Base-by-base conservation (phyloP, 1,140 invertebrate species). In the Chymomyza costata region DNA sequence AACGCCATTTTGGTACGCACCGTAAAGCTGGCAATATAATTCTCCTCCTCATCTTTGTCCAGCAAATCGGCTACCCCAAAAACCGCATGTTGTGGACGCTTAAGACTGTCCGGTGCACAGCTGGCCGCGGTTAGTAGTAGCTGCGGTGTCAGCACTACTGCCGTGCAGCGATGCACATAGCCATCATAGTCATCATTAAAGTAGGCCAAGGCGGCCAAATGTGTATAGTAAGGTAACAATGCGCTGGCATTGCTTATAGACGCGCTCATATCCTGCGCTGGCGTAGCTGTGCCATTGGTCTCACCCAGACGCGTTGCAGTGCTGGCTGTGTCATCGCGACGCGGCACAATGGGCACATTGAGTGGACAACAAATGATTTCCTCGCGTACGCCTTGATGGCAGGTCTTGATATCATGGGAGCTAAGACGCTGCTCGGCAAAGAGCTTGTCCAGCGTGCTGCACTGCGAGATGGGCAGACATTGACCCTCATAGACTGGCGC, bases 361-460 rank as follows among this genome's bases (percentile, higher is more conserved):
- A 18, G 21, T 25, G 71, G 71, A 14, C 71, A 78, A 25, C 71
- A 78, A 8, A 78, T 78, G 44, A 78, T 67, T 54, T 78, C 71
- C 54, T 78, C 71, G 2, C 16, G 7, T 10, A 54, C 57, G 11
- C 71, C 71, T 1, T 34, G 25, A 1, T 50, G 44, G 1, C 71
- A 78, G 0, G 66, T 80, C 0, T 39, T 49, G 1, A 78, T 35
- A 17, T 78, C 71, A 7, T 64, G 62, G 5, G 80, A 67, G 15
- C 35, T n/a, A 17, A 78, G 28, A 0, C 71, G 67, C 0, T 44
- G 30, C 49, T 78, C 73, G 1, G 7, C 1, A 8, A 80, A 10
- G 1, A 78, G 28, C 6, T 35, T n/a, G 6, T 38, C 51, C 5
- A 80, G 32, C 30, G 51, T 78, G 21, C 15, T 32, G 21, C 71